Base-by-base conservation (phyloP, 2,113 vertebrate species). In the Alethe castanea region DNA sequence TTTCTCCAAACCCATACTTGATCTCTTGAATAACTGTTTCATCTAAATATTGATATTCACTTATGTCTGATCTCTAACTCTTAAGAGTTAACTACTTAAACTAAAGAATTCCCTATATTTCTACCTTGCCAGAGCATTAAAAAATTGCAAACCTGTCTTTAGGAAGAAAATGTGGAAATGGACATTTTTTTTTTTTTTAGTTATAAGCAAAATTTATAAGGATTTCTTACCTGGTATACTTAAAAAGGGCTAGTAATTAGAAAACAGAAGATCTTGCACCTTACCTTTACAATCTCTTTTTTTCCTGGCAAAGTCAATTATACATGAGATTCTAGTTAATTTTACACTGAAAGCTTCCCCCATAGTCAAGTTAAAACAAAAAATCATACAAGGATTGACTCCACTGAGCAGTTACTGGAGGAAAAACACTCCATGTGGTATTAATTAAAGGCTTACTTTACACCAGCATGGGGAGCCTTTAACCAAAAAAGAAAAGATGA, bases 391-490 rank as follows among this genome's bases (percentile, higher is more conserved):
- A 88, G 47, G 54, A 57, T 24, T 87, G 81, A 89, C 84, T 94
- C 85, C 47, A 53, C 28, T 71, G 24, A 72, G 59, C 31, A 86
- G 83, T 78, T 92, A 78, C 70, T 65, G 22, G 31, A 71, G 52
- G 35, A 78, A 95, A 92, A 76, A 86, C 88, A 78, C 90, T 78
- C 73, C 86, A 94, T 89, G 94, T 76, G 73, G 83, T 92, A 95
- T 86, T 96, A 97, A 96, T 96, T 94, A 96, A 96, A 95, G 66
- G 24, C 60, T 94, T 92, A 56, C 50, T 90, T 92, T 70, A 81
- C 69, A 86, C 42, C 9, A 6, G 69, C 62, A 95, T 62, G 61
- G 67, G 65, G 54, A 93, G 60, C 18, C 71, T 95, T 95, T 80
- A 95, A 87, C 91, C 47, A 92, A 91, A 90, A 94, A 65, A 29